Percentiles rank a stretch among this genome's conserved stretches.
phyloP scores from a whole-genome alignment of 2,888 invertebrate species.

The Platycheirus rosarum region DNA sequence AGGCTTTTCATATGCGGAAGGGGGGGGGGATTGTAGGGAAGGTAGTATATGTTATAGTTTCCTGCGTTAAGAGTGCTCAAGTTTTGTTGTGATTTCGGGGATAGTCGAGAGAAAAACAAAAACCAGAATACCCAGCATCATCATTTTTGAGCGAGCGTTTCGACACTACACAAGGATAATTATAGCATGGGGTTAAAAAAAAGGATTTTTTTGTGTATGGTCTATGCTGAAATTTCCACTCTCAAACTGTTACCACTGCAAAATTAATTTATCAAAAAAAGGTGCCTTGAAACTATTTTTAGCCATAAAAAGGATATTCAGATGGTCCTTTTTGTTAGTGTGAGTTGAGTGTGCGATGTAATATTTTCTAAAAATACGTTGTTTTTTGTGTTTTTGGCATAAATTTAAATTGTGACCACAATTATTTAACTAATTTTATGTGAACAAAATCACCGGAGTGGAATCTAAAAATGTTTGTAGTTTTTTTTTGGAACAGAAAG shows the following conservation, averaged over 20 bases:
- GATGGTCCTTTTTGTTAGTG: too few relatives aligned
- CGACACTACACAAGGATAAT: not conserved
- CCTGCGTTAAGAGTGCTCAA: not conserved
- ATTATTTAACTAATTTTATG: too few relatives aligned
- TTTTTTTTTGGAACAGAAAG: too few relatives aligned
- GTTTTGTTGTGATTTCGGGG: constrained; percentile 4
- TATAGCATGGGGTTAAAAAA: constrained; percentile 2
- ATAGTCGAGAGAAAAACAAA: constrained; percentile 3
- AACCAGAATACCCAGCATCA: not conserved
- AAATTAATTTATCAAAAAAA: not conserved
- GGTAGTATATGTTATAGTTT: constrained; percentile 2
- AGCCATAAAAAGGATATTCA: not conserved
- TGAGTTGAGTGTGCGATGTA: too few relatives aligned
- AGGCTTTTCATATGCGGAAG: not conserved
- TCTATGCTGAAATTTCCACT: not conserved
- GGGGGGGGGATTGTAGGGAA: not conserved
- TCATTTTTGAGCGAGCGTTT: constrained; percentile 3
- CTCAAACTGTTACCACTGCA: not conserved
- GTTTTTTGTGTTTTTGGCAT: too few relatives aligned
- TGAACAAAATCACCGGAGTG: too few relatives aligned
- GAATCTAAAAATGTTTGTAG: too few relatives aligned
- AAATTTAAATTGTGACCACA: too few relatives aligned
- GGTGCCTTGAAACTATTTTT: not conserved
- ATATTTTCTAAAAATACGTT: too few relatives aligned
- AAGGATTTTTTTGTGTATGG: constrained; percentile 6